Percentiles rank a stretch among this genome's conserved stretches.
phyloP scores from a whole-genome alignment of 2,113 vertebrate genomes.

The Notiomystis cincta region DNA sequence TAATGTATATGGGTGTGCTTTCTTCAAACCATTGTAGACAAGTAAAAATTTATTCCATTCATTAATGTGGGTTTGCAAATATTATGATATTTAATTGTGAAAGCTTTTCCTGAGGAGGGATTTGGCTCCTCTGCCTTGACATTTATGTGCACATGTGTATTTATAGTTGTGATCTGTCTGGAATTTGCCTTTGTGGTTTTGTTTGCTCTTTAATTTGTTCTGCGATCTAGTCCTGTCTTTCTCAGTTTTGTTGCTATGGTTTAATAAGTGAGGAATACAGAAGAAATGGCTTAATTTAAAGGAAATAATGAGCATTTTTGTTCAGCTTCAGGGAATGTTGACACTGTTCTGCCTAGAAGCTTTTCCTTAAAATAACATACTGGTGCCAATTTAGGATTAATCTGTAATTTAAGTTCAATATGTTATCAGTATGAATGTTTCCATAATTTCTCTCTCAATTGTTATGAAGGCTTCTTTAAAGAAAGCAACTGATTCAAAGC shows the following conservation, averaged over 20 bases:
- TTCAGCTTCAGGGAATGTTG: background rate
- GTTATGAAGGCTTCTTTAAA: background rate
- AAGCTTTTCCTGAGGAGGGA: constrained; percentile 17
- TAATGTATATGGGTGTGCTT: background rate
- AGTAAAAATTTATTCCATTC: background rate
- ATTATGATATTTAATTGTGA: constrained; percentile 9
- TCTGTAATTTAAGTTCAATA: background rate
- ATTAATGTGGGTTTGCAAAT: background rate
- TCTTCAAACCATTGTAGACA: background rate
- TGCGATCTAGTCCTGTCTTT: constrained; percentile 4
- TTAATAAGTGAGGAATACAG: background rate
- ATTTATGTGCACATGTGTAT: constrained; percentile 62
- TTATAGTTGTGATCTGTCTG: constrained; percentile 73
- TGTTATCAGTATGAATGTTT: background rate
- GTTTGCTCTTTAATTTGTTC: constrained; percentile 61
- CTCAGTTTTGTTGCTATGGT: constrained; percentile 25
- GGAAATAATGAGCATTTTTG: background rate
- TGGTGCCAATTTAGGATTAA: background rate
- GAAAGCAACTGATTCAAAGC: background rate
- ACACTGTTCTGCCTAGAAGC: background rate
- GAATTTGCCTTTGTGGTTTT: constrained; percentile 73
- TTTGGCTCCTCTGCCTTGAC: constrained; percentile 66
- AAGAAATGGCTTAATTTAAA: background rate
- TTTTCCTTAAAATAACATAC: background rate
- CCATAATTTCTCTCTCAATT: background rate